phyloP scores from a whole-genome alignment of 2,888 invertebrate species.

The Ochropleura plecta region DNA sequence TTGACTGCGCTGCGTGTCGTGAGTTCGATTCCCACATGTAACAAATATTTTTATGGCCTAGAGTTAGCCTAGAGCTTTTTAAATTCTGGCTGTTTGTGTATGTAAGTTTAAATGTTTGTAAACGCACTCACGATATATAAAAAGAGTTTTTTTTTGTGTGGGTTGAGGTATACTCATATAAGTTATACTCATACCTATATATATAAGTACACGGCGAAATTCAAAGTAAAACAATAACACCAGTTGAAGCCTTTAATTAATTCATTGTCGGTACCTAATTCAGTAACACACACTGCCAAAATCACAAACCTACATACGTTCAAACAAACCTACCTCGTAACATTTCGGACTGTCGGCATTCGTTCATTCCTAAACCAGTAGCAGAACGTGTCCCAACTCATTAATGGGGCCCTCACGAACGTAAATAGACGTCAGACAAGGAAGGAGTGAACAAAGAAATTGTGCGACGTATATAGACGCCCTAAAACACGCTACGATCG shows the following conservation, averaged over 20 bases:
- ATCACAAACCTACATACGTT: background rate
- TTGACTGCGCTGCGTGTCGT: background rate
- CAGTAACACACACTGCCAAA: background rate
- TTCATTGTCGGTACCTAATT: slow-evolving; percentile 3
- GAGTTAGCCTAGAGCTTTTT: background rate
- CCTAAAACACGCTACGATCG: slow-evolving; percentile 55
- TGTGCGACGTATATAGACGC: slow-evolving; percentile 56
- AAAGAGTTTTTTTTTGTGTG: background rate
- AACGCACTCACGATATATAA: background rate
- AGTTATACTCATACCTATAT: no score
- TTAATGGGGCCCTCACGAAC: slow-evolving; percentile 23
- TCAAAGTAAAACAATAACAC: slow-evolving; percentile 6
- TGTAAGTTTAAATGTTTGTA: background rate
- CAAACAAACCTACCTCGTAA: no score
- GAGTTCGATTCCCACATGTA: background rate
- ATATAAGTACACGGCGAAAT: background rate
- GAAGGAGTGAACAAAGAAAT: slow-evolving; percentile 61
- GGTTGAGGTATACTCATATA: no score
- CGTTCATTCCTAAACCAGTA: slow-evolving; percentile 28
- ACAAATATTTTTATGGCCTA: background rate
- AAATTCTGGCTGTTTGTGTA: background rate
- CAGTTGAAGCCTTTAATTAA: background rate
- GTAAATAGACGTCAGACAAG: slow-evolving; percentile 51
- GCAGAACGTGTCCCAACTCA: slow-evolving; percentile 22
- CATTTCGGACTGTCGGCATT: slow-evolving; percentile 16